Percentiles rank a stretch among this genome's conserved stretches.
phyloP scores from a whole-genome alignment of 2,797 vertebrate species.

The Aphelocoma californica region DNA sequence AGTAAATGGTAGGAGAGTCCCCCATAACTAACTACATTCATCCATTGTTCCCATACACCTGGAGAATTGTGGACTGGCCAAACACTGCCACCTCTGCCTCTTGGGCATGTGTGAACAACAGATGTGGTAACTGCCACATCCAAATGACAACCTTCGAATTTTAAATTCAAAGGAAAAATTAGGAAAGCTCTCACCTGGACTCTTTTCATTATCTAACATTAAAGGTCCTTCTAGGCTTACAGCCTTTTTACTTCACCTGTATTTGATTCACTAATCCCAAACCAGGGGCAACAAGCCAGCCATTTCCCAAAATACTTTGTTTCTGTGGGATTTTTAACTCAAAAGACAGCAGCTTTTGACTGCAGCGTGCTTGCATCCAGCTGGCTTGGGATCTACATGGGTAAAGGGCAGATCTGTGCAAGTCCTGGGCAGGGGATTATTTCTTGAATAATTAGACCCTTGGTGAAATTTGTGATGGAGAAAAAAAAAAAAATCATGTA shows the following conservation, averaged over 20 bases:
- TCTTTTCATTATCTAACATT: background rate
- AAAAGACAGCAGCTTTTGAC: background rate
- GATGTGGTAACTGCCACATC: background rate
- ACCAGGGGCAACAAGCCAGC: background rate
- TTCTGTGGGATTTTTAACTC: background rate
- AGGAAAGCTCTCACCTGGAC: background rate
- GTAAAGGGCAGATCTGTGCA: background rate
- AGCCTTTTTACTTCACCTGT: background rate
- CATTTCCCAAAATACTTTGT: background rate
- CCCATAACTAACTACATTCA: background rate
- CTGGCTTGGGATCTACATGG: background rate
- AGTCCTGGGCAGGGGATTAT: background rate
- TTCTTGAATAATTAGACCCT: background rate
- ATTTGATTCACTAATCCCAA: background rate
- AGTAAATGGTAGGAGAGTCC: background rate
- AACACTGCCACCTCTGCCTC: background rate
- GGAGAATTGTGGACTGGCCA: background rate
- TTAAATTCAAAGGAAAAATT: background rate
- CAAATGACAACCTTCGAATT: background rate
- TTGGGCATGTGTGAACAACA: background rate
- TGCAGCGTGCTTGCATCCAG: background rate
- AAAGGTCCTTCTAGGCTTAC: background rate
- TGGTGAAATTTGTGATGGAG: background rate
- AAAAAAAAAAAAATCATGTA: background rate
- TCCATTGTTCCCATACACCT: background rate